phyloP scores from a whole-genome alignment of 2,113 vertebrate genomes.

The Platycercus adscitus region DNA sequence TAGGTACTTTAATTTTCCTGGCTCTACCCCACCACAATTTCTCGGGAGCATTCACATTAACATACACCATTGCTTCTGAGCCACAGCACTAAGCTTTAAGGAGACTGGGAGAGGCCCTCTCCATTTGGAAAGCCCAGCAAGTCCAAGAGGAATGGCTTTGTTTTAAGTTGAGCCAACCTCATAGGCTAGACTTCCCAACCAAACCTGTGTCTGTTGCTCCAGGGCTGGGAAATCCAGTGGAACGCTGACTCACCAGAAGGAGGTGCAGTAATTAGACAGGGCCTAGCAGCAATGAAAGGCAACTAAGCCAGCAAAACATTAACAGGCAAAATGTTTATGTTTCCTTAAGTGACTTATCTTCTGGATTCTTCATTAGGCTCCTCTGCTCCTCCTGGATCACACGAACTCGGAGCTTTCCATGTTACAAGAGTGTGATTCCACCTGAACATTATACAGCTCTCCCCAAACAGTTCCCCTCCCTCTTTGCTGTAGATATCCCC shows the following conservation, averaged over 20 bases:
- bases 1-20: neutral
- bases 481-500: neutral
- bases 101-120: slow-evolving; percentile 32
- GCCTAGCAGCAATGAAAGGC: slow-evolving; percentile 12
- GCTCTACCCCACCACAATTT: neutral
- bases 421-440: neutral
- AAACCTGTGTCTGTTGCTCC: neutral
- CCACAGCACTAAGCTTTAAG: neutral
- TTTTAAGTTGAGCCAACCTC: slow-evolving; percentile 58
- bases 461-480: neutral
- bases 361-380: slow-evolving; percentile 7
- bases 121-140: slow-evolving; percentile 7
- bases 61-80: neutral
- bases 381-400: neutral
- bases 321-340: slow-evolving; percentile 15
- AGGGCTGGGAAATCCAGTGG: slow-evolving; percentile 54
- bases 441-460: neutral
- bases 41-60: neutral
- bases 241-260: slow-evolving; percentile 38
- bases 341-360: slow-evolving; percentile 46
- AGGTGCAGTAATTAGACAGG: slow-evolving; percentile 34
- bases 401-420: neutral
- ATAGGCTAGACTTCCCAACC: slow-evolving; percentile 44
- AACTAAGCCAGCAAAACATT: slow-evolving; percentile 32
- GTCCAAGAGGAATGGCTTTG: slow-evolving; percentile 32